Evolutionary conservation across 1,140 invertebrate genomes (phyloP), one percentile per base, ranked within the genome.

Genomic region (Macrobrachium rosenbergii): DNA sequence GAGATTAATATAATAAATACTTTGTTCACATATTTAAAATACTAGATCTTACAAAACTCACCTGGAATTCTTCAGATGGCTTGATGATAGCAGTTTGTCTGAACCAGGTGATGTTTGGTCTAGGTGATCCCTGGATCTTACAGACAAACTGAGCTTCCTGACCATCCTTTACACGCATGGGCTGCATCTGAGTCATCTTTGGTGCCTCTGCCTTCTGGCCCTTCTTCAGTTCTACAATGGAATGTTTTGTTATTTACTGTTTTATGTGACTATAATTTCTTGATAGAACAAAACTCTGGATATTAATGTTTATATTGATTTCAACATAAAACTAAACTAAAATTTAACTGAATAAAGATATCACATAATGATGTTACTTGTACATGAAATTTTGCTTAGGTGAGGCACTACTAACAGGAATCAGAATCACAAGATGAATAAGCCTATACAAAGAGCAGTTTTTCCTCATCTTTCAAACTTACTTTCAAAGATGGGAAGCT

Each of bases 101-200:
- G 93, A 98, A 99, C 97, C 97, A 98, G 12, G 97, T 98, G 73
- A 98, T 97, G 92, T 97, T 96, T 23, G 98, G 97, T 90, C 96
- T 93, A 37, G 98, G 97, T 90, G 94, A 93, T 75, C 97, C 98
- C 93, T 97, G 96, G 11, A 99, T 96, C 93, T 97, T 95, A 90
- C 96, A 97, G 91, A 97, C 95, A 90, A 99, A 98, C 91, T 96
- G 96, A 17, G 97, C 95, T 5, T 96, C 97, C 73, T 95, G 95
- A 63, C 97, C 97, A 93, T 98, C 97, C 7, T 94, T 94, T 21
- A 95, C 96, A 88, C 95, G 94, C 86, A 96, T 95, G 2, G 96
- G 95, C 91, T 97, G 94, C 28, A 98, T 92, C 92, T 97, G 97
- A 91, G 97, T 95, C 45, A 96, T 98, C 91, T 94, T 95, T 5